Evolutionary conservation across 2,888 invertebrate species (phyloP).

Genomic region (Pheosia tremula): DNA sequence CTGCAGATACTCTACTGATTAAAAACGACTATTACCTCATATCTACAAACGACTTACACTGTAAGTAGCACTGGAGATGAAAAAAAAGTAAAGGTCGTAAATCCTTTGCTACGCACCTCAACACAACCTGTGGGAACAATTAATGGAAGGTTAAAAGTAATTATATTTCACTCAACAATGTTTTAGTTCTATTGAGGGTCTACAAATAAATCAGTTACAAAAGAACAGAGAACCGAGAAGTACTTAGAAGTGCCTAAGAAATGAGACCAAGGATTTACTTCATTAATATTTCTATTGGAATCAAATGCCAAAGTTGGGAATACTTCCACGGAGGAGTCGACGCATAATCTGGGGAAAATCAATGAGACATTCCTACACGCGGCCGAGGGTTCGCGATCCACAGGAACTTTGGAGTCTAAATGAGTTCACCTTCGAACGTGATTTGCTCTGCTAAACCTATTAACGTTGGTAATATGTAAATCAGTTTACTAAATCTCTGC

Average conservation of each 20-base stretch:
- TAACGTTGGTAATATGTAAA: slow-evolving; percentile 25
- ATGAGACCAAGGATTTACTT: slow-evolving; percentile 56
- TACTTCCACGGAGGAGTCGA: slow-evolving; percentile 68
- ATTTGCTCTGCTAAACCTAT: slow-evolving; percentile 39
- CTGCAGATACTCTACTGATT: slow-evolving; percentile 40
- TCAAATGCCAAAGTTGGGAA: slow-evolving; percentile 66
- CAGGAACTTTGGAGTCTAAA: slow-evolving; percentile 59
- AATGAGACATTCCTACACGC: slow-evolving; percentile 70
- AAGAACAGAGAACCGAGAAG: background rate
- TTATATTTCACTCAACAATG: background rate
- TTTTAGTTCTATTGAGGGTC: background rate
- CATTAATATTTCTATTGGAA: slow-evolving; percentile 69
- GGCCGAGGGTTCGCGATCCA: slow-evolving; percentile 52
- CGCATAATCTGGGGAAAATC: slow-evolving; percentile 66
- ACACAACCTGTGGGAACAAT: no score
- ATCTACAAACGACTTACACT: slow-evolving; percentile 16
- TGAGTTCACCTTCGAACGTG: slow-evolving; percentile 56
- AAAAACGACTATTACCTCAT: slow-evolving; percentile 34
- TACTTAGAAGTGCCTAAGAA: slow-evolving; percentile 11
- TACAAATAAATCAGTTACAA: background rate
- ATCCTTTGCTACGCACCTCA: no score
- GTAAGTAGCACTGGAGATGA: background rate
- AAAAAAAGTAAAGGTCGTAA: background rate
- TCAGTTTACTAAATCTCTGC: slow-evolving; percentile 7
- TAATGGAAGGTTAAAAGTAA: no score